A percentile compares a stretch with the other conserved stretches of the same genome.
Conservation (phyloP, 2,113 vertebrate genomes). For the Petroica traversi region DNA sequence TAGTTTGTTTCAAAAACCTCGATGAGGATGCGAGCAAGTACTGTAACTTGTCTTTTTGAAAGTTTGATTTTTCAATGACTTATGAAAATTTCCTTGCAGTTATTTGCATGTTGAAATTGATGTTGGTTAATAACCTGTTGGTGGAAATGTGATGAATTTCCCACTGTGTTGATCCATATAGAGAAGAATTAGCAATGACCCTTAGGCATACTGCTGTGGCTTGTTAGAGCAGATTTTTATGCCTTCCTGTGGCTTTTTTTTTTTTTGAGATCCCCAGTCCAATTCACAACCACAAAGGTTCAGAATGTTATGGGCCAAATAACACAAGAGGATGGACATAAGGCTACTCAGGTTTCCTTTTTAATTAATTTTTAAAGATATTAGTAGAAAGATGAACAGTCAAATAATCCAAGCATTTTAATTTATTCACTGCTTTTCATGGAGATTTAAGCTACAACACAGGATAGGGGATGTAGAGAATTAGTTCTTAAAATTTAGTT, state of each 20-base stretch:
- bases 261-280: not conserved
- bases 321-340: not conserved
- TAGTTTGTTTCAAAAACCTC: not conserved
- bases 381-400: not conserved
- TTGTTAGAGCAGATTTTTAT: not conserved
- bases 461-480: not conserved
- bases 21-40: accelerated
- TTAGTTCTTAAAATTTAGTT: not conserved
- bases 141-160: not conserved
- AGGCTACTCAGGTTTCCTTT: not conserved
- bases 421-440: not conserved
- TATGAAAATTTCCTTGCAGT: not conserved
- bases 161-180: not conserved
- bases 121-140: not conserved
- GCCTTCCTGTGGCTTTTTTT: not conserved
- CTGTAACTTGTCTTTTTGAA: not conserved
- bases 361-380: not conserved
- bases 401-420: not conserved
- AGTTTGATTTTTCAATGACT: not conserved
- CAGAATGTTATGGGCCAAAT: accelerated
- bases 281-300: not conserved
- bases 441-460: not conserved
- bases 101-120: not conserved
- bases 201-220: not conserved
- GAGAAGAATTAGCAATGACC: not conserved